Base-by-base conservation (phyloP, 1,140 invertebrate genomes). In the Bombus difficillimus region DNA sequence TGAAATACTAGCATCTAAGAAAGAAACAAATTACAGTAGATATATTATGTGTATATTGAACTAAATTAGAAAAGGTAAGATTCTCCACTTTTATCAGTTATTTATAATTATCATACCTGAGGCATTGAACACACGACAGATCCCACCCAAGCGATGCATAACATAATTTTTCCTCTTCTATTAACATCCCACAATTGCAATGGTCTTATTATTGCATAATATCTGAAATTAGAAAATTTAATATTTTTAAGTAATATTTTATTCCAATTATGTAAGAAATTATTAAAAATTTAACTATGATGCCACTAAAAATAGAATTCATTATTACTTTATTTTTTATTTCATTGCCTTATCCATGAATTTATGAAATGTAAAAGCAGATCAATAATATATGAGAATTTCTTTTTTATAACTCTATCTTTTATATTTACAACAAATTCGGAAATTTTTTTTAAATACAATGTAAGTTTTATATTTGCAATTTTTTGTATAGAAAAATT, bases 151-250 rank as follows among this genome's bases (percentile, higher is more conserved):
- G 98, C 98, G 1, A 96, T 94, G 34, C 95, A 94, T 28, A 99
- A 92, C 96, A 98, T 97, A 37, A 97, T 93, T 90, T 96, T 96
- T 22, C 97, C 97, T 32, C 97, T 95, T 85, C 96, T 96, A 86
- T 98, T 96, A 85, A 97, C 96, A 66, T 96, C 95, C 64, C 96
- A 96, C 39, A 98, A 93, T 88, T 97, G 96, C 79, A 98, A 93
- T 0, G 98, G 98, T 91, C 97, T 97, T 86, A 98, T 92, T 15
- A 98, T 97, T 25, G 98, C 98, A 93, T 97, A 98, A 95, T 98
- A 98, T 95, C 98, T 98, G 93, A n/a, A 90, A 68, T 28, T 18
- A 28, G n/a, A 13, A 6, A 5, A 69, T 59, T n/a, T 18, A 68
- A 68, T 66, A 32, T n/a, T n/a, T n/a, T 28, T 28, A 4, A 4